Evolutionary conservation across 2,888 invertebrate genomes (phyloP).

Genomic region (Tortricodes alternella): DNA sequence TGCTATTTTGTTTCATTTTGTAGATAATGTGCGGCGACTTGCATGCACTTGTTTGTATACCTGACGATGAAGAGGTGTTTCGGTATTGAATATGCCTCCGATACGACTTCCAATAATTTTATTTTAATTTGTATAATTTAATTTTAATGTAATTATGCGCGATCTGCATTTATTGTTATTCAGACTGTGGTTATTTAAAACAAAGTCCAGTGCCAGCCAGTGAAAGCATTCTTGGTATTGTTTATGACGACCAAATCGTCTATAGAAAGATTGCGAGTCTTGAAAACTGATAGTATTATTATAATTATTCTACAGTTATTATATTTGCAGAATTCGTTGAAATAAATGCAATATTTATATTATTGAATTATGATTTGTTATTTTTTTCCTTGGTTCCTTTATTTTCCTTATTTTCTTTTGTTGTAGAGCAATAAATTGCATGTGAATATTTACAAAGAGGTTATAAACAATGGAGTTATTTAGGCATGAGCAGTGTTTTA

Average conservation of each 20-base stretch:
- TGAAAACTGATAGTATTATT: slow-evolving; percentile 81
- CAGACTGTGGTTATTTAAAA: slow-evolving; percentile 72
- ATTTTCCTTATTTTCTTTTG: slow-evolving; percentile 62
- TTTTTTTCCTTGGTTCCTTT: slow-evolving; percentile 71
- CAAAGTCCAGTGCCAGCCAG: slow-evolving; percentile 76
- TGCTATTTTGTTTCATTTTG: slow-evolving; percentile 67
- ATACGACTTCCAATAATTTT: slow-evolving; percentile 77
- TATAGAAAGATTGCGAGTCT: slow-evolving; percentile 69
- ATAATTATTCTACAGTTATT: slow-evolving; percentile 81
- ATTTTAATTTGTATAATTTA: slow-evolving; percentile 79
- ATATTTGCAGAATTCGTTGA: slow-evolving; percentile 82
- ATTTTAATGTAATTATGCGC: slow-evolving; percentile 74
- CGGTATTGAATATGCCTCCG: slow-evolving; percentile 73
- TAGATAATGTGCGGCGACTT: slow-evolving; percentile 51
- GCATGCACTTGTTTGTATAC: slow-evolving; percentile 32
- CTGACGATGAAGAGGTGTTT: slow-evolving; percentile 52
- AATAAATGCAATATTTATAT: slow-evolving; percentile 84
- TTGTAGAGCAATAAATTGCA: slow-evolving; percentile 49
- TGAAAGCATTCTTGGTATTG: slow-evolving; percentile 64
- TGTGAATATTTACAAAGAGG: slow-evolving; percentile 33
- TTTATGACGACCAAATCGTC: slow-evolving; percentile 48
- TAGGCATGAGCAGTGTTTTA: slow-evolving; percentile 29
- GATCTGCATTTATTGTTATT: slow-evolving; percentile 80
- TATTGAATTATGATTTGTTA: slow-evolving; percentile 80
- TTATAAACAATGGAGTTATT: slow-evolving; percentile 42